phyloP scores from a whole-genome alignment of 1,140 invertebrate genomes.

The Scaptomyza montana region DNA sequence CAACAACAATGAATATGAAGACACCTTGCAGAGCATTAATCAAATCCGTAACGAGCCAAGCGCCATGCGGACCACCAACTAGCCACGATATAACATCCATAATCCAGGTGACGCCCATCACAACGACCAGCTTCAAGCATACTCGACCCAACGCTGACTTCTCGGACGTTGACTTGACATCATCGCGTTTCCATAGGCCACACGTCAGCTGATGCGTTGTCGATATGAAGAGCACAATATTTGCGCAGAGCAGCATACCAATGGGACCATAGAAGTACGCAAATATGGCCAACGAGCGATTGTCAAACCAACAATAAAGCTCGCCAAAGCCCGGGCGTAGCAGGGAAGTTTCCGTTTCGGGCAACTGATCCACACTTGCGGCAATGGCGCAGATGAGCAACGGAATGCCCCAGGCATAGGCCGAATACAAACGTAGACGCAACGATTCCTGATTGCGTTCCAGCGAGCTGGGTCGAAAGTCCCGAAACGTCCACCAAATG shows the following conservation, averaged over 20 bases:
- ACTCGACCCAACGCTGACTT: slow-evolving; percentile 90
- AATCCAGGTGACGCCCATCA: slow-evolving; percentile 94
- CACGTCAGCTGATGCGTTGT: slow-evolving; percentile 93
- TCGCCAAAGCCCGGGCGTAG: slow-evolving; percentile 90
- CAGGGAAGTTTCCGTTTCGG: slow-evolving; percentile 83
- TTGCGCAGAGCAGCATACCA: slow-evolving; percentile 89
- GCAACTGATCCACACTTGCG: slow-evolving; percentile 87
- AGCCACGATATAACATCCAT: slow-evolving; percentile 90
- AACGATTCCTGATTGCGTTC: slow-evolving; percentile 92
- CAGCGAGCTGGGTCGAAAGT: slow-evolving; percentile 91
- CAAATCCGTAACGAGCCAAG: slow-evolving; percentile 92
- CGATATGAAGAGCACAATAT: slow-evolving; percentile 90
- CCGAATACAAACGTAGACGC: slow-evolving; percentile 89
- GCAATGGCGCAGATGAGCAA: slow-evolving; percentile 89
- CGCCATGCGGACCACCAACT: slow-evolving; percentile 89
- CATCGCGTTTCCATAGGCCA: slow-evolving; percentile 93
- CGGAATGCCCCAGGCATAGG: slow-evolving; percentile 92
- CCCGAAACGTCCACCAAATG: slow-evolving; percentile 96
- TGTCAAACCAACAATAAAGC: slow-evolving; percentile 91
- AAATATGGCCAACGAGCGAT: slow-evolving; percentile 89
- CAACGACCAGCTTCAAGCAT: slow-evolving; percentile 92
- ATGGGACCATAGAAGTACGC: slow-evolving; percentile 93
- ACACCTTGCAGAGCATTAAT: slow-evolving; percentile 93
- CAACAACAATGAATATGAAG: slow-evolving; percentile 95
- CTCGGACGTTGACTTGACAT: slow-evolving; percentile 93